Evolutionary conservation across 2,113 vertebrate genomes (phyloP).

Genomic region (Turnix velox): DNA sequence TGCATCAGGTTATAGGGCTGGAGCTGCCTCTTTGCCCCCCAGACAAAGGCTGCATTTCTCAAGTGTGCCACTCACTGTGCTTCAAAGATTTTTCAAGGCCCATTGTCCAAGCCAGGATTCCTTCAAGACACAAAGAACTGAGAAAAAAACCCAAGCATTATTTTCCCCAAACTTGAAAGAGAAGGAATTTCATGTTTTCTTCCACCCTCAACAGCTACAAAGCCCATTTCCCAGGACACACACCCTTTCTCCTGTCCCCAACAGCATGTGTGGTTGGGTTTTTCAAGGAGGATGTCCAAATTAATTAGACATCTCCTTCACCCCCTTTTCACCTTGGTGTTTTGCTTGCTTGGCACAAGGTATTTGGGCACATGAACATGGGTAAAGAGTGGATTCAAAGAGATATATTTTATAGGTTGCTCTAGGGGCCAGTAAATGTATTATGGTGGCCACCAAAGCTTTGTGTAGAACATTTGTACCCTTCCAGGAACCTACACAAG

Average conservation of each 20-base stretch:
- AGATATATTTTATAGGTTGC: background rate
- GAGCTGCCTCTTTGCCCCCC: background rate
- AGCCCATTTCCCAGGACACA: background rate
- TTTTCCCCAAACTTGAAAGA: background rate
- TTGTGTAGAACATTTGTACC: background rate
- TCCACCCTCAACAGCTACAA: background rate
- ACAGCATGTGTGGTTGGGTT: background rate
- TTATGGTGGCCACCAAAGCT: background rate
- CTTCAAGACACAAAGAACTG: background rate
- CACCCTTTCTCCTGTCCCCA: background rate
- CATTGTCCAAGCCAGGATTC: background rate
- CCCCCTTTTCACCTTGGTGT: background rate
- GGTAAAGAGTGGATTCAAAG: background rate
- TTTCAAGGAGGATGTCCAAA: background rate
- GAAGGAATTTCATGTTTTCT: background rate
- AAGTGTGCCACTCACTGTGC: fast-evolving
- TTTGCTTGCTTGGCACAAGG: background rate
- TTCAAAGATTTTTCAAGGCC: background rate
- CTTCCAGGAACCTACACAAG: background rate
- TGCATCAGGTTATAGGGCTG: background rate
- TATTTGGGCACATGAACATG: background rate
- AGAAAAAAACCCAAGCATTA: background rate
- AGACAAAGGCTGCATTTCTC: background rate
- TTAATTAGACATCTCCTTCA: background rate
- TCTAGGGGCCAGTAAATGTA: background rate